A percentile compares a stretch with the other conserved stretches of the same genome.
Conservation (phyloP, 2,888 invertebrate species). For the Gisinianus flammeolus region DNA sequence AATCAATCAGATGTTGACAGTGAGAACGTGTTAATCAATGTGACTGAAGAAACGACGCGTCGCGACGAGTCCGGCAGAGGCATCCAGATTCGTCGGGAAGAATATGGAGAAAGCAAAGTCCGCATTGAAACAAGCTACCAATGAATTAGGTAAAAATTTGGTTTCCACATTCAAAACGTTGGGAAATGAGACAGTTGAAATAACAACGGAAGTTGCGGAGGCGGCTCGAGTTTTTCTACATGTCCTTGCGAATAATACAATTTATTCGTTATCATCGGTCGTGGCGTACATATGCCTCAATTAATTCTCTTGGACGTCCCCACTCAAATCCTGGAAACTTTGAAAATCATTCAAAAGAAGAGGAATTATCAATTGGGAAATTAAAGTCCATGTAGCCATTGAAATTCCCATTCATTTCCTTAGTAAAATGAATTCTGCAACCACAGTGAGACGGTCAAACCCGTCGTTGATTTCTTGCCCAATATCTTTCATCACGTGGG, state of each 20-base stretch:
- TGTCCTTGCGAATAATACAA: not conserved
- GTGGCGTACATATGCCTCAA: conserved; percentile 7
- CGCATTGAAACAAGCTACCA: no score
- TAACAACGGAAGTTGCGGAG: not conserved
- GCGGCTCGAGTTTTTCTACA: not conserved
- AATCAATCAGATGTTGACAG: no score
- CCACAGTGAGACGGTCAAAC: not conserved
- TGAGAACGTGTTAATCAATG: no score
- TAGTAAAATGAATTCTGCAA: not conserved
- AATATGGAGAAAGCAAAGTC: no score
- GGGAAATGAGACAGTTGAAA: not conserved
- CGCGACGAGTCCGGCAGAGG: no score
- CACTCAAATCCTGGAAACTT: conserved; percentile 1
- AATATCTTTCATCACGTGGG: not conserved
- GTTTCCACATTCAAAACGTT: not conserved
- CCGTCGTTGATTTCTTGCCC: not conserved
- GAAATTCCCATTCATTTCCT: conserved; percentile 5
- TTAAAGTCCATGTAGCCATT: not conserved
- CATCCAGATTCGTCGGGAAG: no score
- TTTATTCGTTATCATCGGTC: not conserved
- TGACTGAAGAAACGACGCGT: no score
- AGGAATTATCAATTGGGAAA: not conserved
- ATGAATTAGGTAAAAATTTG: not conserved
- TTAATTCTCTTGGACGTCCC: conserved; percentile 17
- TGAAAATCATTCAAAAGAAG: conserved; percentile 4